Base-by-base conservation (phyloP, 2,888 invertebrate genomes). In the Cyaniris semiargus region DNA sequence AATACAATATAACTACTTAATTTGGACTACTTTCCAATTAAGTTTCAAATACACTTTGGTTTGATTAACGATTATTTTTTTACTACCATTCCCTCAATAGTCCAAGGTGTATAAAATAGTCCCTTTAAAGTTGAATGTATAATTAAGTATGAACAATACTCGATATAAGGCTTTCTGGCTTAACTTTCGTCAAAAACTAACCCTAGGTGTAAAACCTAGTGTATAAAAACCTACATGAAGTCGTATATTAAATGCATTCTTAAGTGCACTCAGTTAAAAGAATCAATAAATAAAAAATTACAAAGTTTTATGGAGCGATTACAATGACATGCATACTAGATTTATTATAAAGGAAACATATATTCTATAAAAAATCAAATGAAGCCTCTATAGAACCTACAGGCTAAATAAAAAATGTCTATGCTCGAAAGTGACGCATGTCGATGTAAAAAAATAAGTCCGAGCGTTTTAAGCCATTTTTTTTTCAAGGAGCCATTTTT, bases 201-300 rank as follows among this genome's bases (percentile, higher is more conserved):
- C 60, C 23, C 21, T 31, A 66, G 66, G 66, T 66, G 60, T 38
- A 44, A 72, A 21, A 72, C 72, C 23, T 21, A 27, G 74, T 53
- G 48, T 74, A 74, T 48, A 74, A 74, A 74, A 48, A 74, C 53
- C 44, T 48, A 74, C 53, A 71, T 38, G 74, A 48, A 74, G 23
- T 72, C 74, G 53, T 74, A 74, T 74, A 34, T 72, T 72, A 74
- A 74, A 53, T 53, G 74, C 74, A 27, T 27, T 74, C 18, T n/a
- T 15, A 27, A 23, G 74, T 74, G 74, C 53, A 48, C 13, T 13
- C 27, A 31, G 27, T 66, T 66, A 27, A 44, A 15, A 6, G 27
- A 66, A 31, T 66, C 27, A 66, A 27, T 60, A 23, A 23, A 60
- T 21, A 60, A 23, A 58, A 18, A 18, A 53, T 18, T 18, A 53